Evolutionary conservation across 1,140 invertebrate species (phyloP), one percentile per base, ranked within the genome.

Genomic region (Bathynomus jamesi): DNA sequence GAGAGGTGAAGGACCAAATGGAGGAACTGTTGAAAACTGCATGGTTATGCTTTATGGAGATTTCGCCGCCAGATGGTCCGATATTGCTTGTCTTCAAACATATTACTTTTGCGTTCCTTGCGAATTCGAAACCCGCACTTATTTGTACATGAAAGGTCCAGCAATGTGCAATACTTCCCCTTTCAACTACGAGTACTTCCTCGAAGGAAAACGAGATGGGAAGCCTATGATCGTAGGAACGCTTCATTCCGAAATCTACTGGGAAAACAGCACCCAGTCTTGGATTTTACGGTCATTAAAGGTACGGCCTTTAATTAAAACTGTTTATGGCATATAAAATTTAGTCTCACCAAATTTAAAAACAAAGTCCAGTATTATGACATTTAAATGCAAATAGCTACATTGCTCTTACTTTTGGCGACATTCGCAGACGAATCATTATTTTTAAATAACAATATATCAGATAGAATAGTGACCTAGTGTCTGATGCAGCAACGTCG

Each of bases 21-120:
- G 76, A 10, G 76, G 76, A n/a, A 30, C 62, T 3, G 63, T 67
- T 30, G 76, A 77, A 46, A 77, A 77, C 67, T 77, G 76, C 68
- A 53, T 77, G 4, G 76, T 77, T 11, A 72, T 77, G 72, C 70
- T 74, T 7, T 27, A 62, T 46, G 76, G 67, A 4, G 30, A 3
- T 32, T 65, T 69, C 30, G 61, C 70, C 0, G 76, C 65, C 2
- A 31, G 29, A 10, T 77, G 76, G 76, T 77, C 76, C 1, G 76
- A 77, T 25, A 77, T 77, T 2, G 76, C 76, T n/a, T 77, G 76
- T 28, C 53, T 77, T 0, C 67, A 74, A 1, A 32, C 72, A 21
- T 77, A 77, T 21, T 24, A 66, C 29, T 77, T 77, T 24, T 77
- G 76, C 28, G 71, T 74, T 11, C 53, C 70, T 0, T 77, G 76